A percentile compares a stretch with the other conserved stretches of the same genome.
phyloP scores from a whole-genome alignment of 2,113 vertebrate genomes.

The Illadopsis cleaveri region DNA sequence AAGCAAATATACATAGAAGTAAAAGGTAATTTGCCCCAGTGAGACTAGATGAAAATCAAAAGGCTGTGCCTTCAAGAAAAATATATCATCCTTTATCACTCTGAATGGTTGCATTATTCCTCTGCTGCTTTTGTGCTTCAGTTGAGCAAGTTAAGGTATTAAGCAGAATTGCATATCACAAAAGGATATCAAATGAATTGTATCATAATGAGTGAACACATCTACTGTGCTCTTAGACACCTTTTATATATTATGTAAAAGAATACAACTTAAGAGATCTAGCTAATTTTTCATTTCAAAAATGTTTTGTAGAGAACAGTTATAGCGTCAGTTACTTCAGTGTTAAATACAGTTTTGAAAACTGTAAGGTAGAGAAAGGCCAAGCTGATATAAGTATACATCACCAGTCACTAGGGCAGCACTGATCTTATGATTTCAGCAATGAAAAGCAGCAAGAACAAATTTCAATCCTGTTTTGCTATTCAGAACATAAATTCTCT shows the following conservation, averaged over 20 bases:
- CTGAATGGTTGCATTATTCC: neutral
- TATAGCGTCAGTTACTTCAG: neutral
- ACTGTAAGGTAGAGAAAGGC: neutral
- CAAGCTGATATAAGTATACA: neutral
- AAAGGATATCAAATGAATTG: conserved; percentile 12
- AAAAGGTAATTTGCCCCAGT: neutral
- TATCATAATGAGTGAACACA: neutral
- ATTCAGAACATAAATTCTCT: neutral
- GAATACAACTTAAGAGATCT: neutral
- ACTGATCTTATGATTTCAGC: neutral
- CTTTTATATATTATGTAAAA: conserved; percentile 29
- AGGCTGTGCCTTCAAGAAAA: neutral
- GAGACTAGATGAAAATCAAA: neutral
- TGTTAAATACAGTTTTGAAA: neutral
- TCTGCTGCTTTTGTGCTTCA: conserved; percentile 14
- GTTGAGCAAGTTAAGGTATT: neutral
- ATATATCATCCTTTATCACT: neutral
- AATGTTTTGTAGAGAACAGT: neutral
- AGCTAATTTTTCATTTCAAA: neutral
- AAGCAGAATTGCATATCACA: conserved; percentile 10
- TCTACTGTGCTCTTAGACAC: neutral
- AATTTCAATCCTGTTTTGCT: neutral
- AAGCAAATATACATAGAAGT: neutral
- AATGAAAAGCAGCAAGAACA: neutral
- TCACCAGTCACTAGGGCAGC: neutral